Base-by-base conservation (phyloP, 2,797 vertebrate species). In the Crax fasciolata region DNA sequence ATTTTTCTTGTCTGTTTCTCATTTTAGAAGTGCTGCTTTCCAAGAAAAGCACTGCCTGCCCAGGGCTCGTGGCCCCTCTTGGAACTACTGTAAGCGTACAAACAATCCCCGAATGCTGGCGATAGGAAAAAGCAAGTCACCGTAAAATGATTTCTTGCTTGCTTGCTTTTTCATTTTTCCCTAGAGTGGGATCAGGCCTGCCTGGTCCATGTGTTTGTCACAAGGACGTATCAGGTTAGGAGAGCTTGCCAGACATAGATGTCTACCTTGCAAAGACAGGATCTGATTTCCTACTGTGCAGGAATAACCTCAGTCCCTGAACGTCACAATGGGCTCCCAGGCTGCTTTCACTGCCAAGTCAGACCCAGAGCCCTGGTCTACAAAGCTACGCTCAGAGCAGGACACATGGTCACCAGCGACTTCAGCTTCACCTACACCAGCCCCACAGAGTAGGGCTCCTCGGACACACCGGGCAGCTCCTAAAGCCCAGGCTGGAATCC, bases 21-120 rank as follows among this genome's bases (percentile, higher is more conserved):
- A 93, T 96, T 89, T 95, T 72, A 88, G 59, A 81, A 78, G 59
- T 0, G 0, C 23, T 67, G 82, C 59, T 93, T 67, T 96, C 95
- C 94, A 96, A 95, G 89, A 93, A 96, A 95, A 96, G 85, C 94
- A 94, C 13, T 78, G 82, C 59, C 63, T 90, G 79, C 63, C 70
- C 10, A 6, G 62, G 79, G 79, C 87, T 93, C 3, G 0, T 0
- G 2, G 87, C 30, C 73, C 58, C 83, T 94, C 92, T 63, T 93
- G 89, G 87, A 94, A 87, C 84, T 68, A 80, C 66, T 1, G 4
- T 85, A 73, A 92, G 49, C 1, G 1, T 48, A 72, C 43, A 93
- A 89, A 87, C 68, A 75, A 28, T 10, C 25, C 90, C 38, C 39
- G 52, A 79, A 76, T 1, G 5, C 41, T 19, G 41, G 24, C 21